Evolutionary conservation across 1,140 invertebrate species (phyloP).

Genomic region (Gonatopus flavifemur): DNA sequence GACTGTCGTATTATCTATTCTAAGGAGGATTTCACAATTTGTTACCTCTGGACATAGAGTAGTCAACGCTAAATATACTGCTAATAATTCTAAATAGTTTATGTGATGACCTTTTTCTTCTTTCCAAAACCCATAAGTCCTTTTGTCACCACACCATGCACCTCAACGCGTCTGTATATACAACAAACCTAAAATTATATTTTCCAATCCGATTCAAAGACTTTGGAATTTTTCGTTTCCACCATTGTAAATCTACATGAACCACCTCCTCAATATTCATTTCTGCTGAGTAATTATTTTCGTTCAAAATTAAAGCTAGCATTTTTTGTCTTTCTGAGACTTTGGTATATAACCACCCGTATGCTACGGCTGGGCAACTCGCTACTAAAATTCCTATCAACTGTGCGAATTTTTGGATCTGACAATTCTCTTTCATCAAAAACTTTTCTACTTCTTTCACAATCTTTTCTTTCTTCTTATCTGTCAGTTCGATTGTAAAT

Average conservation of each 20-base stretch:
- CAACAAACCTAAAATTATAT: not conserved
- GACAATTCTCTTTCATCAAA: not conserved
- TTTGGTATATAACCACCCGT: constrained; percentile 22
- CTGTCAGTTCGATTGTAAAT: not conserved
- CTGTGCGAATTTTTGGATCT: constrained; percentile 23
- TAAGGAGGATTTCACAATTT: constrained; percentile 31
- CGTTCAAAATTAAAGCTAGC: not conserved
- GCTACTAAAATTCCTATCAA: constrained; percentile 12
- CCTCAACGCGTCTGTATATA: constrained; percentile 10
- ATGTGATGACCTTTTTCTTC: constrained; percentile 1
- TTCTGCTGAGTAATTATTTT: not conserved
- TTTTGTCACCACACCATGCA: not conserved
- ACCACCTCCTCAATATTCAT: not conserved
- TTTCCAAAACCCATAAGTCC: not conserved
- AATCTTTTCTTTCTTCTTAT: not conserved
- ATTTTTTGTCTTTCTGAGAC: constrained; percentile 19
- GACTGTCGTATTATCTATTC: constrained; percentile 18
- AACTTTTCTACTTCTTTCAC: not conserved
- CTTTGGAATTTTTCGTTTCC: constrained; percentile 13
- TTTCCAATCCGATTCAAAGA: constrained; percentile 13
- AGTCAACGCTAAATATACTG: constrained; percentile 9
- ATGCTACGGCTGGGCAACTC: constrained; percentile 15
- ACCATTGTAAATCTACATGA: constrained; percentile 24
- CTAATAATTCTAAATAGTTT: constrained; percentile 16
- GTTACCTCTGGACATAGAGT: not conserved